Base-by-base conservation (phyloP, 2,888 invertebrate genomes). In the Aporophyla lueneburgensis region DNA sequence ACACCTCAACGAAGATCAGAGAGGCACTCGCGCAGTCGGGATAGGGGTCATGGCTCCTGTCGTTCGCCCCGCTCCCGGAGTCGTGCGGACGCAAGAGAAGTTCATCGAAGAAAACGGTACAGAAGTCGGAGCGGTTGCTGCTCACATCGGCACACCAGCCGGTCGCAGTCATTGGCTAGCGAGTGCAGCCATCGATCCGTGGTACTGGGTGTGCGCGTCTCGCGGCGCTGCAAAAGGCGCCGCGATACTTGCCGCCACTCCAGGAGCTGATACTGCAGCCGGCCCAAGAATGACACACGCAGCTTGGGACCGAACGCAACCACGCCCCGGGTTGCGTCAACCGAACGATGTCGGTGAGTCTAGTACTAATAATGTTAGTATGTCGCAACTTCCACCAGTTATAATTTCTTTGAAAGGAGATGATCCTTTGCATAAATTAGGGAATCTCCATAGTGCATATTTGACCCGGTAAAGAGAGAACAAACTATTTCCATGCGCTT, bases 21-120 rank as follows among this genome's bases (percentile, higher is more conserved):
- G 33, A 33, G 33, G 33, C 33, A 3, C 33, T 33, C 61, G 21
- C 21, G 61, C 61, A 61, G 61, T 61, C 12, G 40, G 40, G 61
- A 61, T 40, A 40, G 40, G 61, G 40, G 43, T 2, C 62, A 62
- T 62, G 62, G 62, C 33, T 7, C 14, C 43, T 16, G 43, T 7
- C 63, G 24, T 63, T 16, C 43, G 16, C 43, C 63, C 43, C 63
- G 63, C 16, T 63, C 63, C 43, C 63, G 63, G 63, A 63, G 63
- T 46, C 63, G 63, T 63, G 63, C 16, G 24, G 63, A 63, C 46
- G 19, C n/a, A n/a, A 24, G 43, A 63, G 7, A 5, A 43, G n/a
- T 46, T 46, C 43, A 24, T 46, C 43, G 63, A 43, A 43, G 24
- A 63, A 9, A 43, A n/a, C 63, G n/a, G 16, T 7, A 43, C 63